Conservation (phyloP, 1,140 invertebrate genomes). For the Steinernema khuongi region DNA sequence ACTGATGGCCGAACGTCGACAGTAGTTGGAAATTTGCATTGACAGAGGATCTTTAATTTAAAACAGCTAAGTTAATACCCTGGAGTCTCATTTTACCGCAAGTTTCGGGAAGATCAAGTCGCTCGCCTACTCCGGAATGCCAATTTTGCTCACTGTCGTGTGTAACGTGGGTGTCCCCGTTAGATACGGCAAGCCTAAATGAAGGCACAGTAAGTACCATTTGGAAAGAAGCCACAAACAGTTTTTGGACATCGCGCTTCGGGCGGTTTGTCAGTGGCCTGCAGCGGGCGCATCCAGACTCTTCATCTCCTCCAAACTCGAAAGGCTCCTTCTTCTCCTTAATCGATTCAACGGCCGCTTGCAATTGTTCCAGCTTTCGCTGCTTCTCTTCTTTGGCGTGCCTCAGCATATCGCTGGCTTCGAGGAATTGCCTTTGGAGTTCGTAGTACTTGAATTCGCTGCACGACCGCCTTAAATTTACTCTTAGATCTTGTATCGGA, state of each 20-base stretch:
- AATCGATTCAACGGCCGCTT: background rate
- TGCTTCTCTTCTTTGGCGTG: background rate
- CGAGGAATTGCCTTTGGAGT: background rate
- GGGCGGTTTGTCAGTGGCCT: background rate
- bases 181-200: background rate
- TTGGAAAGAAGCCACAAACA: background rate
- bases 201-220: background rate
- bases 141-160: background rate
- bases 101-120: background rate
- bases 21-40: no score
- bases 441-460: slow-evolving; percentile 5
- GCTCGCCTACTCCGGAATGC: background rate
- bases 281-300: background rate
- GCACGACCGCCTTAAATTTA: background rate
- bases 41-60: no score
- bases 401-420: background rate
- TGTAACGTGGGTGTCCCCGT: background rate
- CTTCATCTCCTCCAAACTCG: background rate
- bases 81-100: background rate
- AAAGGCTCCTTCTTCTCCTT: background rate
- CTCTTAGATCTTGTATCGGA: background rate
- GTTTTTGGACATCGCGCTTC: background rate
- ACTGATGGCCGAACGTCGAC: no score
- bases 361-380: background rate
- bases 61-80: no score